Base-by-base conservation (phyloP, 1,140 invertebrate genomes). In the Schlechtendalia chinensis region DNA sequence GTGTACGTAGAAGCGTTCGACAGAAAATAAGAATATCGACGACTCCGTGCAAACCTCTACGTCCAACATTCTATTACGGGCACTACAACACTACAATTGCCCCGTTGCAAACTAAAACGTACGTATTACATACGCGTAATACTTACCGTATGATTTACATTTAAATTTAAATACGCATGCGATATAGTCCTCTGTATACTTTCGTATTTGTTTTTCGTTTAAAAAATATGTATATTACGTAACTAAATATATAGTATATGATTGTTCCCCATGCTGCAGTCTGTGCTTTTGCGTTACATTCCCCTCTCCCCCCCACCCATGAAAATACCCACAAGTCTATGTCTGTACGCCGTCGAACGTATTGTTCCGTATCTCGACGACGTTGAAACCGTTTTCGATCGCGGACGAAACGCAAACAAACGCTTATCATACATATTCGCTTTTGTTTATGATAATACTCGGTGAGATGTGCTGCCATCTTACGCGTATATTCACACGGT, bases 241-340 rank as follows among this genome's bases (percentile, higher is more conserved):
- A 39, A 69, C 14, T 22, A n/a, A 50, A 45, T 65, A 39, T 67
- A 67, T 22, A 63, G 29, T 63, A 71, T 71, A 54, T 8, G 47
- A 74, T 74, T 19, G 4, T 69, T 50, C 82, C 82, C 83, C 83
- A 83, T 84, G 83, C 83, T 83, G 83, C 83, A 83, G 83, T 83
- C 83, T 83, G 83, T 83, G 83, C 83, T 82, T 82, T 80, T 80
- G 79, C 69, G 71, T 61, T 74, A 82, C 59, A 61, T 82, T 81
- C 24, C 56, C 53, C 54, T 32, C 80, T 75, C 65, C 39, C 39
- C 39, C 4, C n/a, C n/a, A n/a, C n/a, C n/a, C 4, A 45, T 5
- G 12, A 74, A 82, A 81, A 82, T 83, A 79, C 82, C 81, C 69
- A 82, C 83, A 83, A 83, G 83, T 83, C 83, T 71, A 69, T 71